Evolutionary conservation across 2,797 vertebrate genomes (phyloP), one percentile per base, ranked within the genome.

Genomic region (Epinephelus malabaricus): DNA sequence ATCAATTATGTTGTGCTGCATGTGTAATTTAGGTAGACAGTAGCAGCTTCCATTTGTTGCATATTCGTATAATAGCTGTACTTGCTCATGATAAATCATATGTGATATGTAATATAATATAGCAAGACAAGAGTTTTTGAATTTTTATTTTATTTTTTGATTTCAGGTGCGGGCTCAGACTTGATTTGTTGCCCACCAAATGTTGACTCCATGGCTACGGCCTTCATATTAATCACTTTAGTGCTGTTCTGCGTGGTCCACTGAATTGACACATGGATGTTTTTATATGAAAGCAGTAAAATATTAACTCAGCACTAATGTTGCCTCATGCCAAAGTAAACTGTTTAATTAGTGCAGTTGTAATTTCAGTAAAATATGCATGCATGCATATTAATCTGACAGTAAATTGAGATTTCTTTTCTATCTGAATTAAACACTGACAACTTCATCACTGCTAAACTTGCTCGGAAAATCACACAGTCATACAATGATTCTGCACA

Each of bases 361-460:
- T 46, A 53, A 65, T 61, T 78, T 56, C 15, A 78, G 62, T 60
- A 13, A 65, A 75, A 73, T 66, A 47, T 46, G 21, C 58, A 55
- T 7, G 3, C 18, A 50, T 19, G 18, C 23, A 63, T 50, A 11
- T 23, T 49, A 59, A 76, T 62, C 43, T 51, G 51, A 45, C 65
- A 54, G 19, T 50, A 68, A 51, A 72, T 15, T 50, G 25, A 60
- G 46, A 82, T 70, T 73, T 73, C 19, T 77, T 62, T 34, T 1
- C 12, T 14, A 4, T 71, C 17, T 47, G 65, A 70, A 45, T 64
- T 47, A 54, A 81, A 60, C 1, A 5, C 25, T 21, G 30, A 58
- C 12, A 30, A 68, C 49, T 73, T 56, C 55, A 68, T 81, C 15
- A 56, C 73, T 69, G 30, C 73, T 77, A 76, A 89, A 76, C 50